phyloP scores from a whole-genome alignment of 2,797 vertebrate genomes.

The Smutsia temminckii region DNA sequence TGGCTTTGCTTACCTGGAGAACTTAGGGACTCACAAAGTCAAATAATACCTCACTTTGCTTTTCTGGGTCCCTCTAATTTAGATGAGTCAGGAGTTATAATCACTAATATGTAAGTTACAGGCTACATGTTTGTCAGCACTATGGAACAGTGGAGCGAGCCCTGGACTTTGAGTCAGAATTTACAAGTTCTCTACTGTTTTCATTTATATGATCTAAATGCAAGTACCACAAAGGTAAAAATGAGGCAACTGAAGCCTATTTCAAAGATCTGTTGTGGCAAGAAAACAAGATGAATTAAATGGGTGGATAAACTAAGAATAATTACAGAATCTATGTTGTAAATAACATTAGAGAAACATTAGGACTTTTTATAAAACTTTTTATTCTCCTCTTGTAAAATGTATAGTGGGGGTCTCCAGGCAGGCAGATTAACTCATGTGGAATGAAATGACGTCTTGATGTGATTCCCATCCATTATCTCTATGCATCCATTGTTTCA shows the following conservation, averaged over 20 bases:
- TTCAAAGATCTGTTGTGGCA: background rate
- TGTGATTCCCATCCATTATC: background rate
- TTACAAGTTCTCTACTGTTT: background rate
- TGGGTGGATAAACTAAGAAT: background rate
- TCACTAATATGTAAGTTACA: background rate
- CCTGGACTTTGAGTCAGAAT: background rate
- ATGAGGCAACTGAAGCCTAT: background rate
- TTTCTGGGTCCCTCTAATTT: background rate
- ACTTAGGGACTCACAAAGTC: background rate
- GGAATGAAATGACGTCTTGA: background rate
- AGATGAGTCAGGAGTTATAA: background rate
- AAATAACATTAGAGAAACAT: background rate
- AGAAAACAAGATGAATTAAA: background rate
- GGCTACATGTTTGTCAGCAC: background rate
- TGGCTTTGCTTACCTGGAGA: background rate
- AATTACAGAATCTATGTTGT: background rate
- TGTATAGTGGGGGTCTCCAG: background rate
- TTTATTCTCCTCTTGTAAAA: background rate
- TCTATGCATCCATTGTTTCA: background rate
- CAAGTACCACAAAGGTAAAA: background rate
- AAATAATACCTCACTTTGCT: background rate
- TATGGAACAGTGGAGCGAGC: background rate
- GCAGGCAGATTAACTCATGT: background rate
- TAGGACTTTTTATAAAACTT: background rate
- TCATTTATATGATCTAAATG: background rate